These are phyloP conservation scores for Campopleginae sp. DNA, from an alignment of 2,888 invertebrate genomes.

Conservation along the genomic window DNA sequence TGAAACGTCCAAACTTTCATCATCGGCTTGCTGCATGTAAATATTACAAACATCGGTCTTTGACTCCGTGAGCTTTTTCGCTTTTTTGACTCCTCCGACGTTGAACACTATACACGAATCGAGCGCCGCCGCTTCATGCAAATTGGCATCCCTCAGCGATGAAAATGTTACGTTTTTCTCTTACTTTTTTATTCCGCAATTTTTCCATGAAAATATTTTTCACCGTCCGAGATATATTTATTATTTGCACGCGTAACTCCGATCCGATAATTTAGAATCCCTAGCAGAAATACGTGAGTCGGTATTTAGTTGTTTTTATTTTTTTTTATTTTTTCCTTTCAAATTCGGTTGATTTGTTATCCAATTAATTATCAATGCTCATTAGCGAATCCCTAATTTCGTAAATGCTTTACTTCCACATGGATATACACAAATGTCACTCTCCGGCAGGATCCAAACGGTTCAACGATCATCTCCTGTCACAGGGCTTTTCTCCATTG, in stretches of 20 bases:
- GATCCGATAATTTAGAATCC: neutral
- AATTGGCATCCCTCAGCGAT: neutral
- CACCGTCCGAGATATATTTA: neutral
- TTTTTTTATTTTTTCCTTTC: neutral
- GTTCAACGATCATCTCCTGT: slow-evolving; percentile 42
- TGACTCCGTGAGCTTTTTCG: neutral
- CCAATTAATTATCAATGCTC: slow-evolving; percentile 27
- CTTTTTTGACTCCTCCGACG: neutral
- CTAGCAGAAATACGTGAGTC: neutral
- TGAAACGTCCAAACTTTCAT: slow-evolving; percentile 50
- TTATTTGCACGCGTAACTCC: neutral
- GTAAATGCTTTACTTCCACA: slow-evolving; percentile 30
- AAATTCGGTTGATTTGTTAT: neutral
- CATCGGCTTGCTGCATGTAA: slow-evolving; percentile 45
- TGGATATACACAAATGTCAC: slow-evolving; percentile 31
- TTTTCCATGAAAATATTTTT: neutral
- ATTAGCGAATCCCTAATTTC: slow-evolving; percentile 33
- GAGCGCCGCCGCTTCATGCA: neutral
- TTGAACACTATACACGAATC: neutral
- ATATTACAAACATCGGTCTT: slow-evolving; percentile 28
- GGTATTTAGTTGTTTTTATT: neutral
- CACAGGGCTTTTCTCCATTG: slow-evolving; percentile 9
- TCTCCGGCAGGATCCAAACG: slow-evolving; percentile 18
- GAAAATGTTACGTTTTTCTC: neutral
- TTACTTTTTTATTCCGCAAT: neutral